A percentile compares a stretch with the other conserved stretches of the same genome.
These are phyloP conservation scores for Glareola pratincola DNA, from an alignment of 2,113 vertebrate genomes.

Conservation along the genomic window DNA sequence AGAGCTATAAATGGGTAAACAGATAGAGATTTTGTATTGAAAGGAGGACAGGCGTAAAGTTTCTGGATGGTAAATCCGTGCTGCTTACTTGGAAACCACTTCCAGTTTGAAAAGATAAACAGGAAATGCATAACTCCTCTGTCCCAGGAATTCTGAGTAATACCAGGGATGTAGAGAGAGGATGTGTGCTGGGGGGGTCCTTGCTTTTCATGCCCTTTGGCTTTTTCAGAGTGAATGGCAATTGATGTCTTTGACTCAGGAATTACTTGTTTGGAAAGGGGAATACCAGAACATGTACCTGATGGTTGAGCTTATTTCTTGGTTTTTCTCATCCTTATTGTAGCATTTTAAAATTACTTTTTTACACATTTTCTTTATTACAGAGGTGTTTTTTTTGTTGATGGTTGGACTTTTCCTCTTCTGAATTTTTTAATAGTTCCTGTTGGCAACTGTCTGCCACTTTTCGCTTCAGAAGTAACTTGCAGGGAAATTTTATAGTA, in stretches of 20 bases:
- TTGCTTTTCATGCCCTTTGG: neutral
- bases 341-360: neutral
- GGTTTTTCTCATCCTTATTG: neutral
- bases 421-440: neutral
- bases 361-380: neutral
- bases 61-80: neutral
- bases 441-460: neutral
- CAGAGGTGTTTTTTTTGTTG: neutral
- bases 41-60: neutral
- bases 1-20: neutral
- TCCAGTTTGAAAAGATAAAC: conserved; percentile 42
- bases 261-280: neutral
- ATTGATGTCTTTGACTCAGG: accelerated
- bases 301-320: neutral
- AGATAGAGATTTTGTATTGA: neutral
- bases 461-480: neutral
- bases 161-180: neutral
- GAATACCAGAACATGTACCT: neutral
- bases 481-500: neutral
- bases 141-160: neutral
- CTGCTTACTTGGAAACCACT: neutral
- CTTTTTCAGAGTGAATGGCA: neutral
- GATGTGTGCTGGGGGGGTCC: neutral
- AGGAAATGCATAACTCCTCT: conserved; percentile 52
- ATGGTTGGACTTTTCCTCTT: neutral